Base-by-base conservation (phyloP, 1,140 invertebrate species). In the Platorchestia sp. region DNA sequence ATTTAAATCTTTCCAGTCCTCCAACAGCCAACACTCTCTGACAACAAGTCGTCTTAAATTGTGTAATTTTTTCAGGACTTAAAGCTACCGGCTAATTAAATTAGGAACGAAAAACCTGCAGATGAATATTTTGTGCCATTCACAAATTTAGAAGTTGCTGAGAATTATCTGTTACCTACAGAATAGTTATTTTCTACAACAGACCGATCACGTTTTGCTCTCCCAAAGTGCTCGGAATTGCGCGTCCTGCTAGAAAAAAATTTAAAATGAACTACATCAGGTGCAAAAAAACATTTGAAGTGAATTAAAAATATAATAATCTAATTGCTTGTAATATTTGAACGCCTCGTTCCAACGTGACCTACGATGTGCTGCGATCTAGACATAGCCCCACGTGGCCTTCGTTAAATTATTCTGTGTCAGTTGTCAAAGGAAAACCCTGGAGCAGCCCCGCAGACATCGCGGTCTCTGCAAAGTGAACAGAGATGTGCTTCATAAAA, bases 401-500 rank as follows among this genome's bases (percentile, higher is more conserved):
- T 75, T 89, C 87, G 87, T 89, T 89, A 89, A 89, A 89, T 89
- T 89, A 89, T 89, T 89, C 87, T 44, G 10, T 27, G 87, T 89
- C 87, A 44, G 3, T 89, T 44, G 43, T 42, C 87, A 42, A 42
- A 89, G 87, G 87, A 89, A 42, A 27, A 22, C 59, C 14, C 5
- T 14, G 87, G n/a, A 44, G 43, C 87, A 89, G 36, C 36, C 7
- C 0, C 41, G 87, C 41, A 19, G 43, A 89, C 41, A 89, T 42
- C 6, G n/a, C 43, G 87, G 42, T 42, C 87, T 6, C 41, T 5
- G 87, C 87, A 5, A 89, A 36, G 7, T 42, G 43, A 89, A 42
- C 87, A 89, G 43, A 41, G n/a, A 89, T 22, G 41, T 89, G n/a
- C 87, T 89, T 44, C 43, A 89, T 86, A 86, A 89, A 89, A 89